Conservation (phyloP, 1,140 invertebrate species). For the Pseudomyrmex flavicornis region DNA sequence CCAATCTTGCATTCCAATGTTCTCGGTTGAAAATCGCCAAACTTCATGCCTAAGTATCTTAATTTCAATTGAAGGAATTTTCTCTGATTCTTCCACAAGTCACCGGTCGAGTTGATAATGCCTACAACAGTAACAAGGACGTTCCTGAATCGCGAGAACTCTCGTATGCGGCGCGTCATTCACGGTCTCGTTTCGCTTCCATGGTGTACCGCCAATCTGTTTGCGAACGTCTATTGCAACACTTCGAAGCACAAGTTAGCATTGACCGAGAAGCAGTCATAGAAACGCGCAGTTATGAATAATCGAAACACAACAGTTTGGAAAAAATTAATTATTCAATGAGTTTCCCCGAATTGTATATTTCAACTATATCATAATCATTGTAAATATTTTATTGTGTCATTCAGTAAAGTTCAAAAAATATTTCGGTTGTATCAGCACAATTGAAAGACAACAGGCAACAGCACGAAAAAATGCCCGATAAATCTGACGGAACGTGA, state of each 20-base stretch:
- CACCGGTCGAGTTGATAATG: slow-evolving; percentile 95
- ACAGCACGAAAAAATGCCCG: neutral
- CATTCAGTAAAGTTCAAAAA: neutral
- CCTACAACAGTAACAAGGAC: slow-evolving; percentile 86
- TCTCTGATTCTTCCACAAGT: slow-evolving; percentile 96
- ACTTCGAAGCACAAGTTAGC: slow-evolving; percentile 58
- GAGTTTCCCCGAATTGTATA: neutral
- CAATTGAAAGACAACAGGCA: neutral
- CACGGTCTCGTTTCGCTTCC: slow-evolving; percentile 17
- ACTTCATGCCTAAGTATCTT: slow-evolving; percentile 95
- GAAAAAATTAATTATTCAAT: neutral
- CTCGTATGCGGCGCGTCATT: neutral
- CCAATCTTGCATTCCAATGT: slow-evolving; percentile 94
- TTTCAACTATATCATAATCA: neutral
- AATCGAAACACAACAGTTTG: neutral
- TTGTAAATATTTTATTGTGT: too few relatives aligned
- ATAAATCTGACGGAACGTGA: neutral
- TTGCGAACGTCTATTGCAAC: slow-evolving; percentile 53
- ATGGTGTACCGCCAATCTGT: neutral
- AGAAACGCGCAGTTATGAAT: neutral
- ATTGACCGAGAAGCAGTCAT: slow-evolving; percentile 65
- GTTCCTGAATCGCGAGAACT: slow-evolving; percentile 16
- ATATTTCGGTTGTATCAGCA: neutral
- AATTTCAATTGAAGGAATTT: slow-evolving; percentile 95
- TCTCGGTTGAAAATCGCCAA: slow-evolving; percentile 88